These are phyloP conservation scores for Axinella damicornis DNA, from an alignment of 37 sponge, comb jelly and placozoan genomes.

Conservation along the genomic window DNA sequence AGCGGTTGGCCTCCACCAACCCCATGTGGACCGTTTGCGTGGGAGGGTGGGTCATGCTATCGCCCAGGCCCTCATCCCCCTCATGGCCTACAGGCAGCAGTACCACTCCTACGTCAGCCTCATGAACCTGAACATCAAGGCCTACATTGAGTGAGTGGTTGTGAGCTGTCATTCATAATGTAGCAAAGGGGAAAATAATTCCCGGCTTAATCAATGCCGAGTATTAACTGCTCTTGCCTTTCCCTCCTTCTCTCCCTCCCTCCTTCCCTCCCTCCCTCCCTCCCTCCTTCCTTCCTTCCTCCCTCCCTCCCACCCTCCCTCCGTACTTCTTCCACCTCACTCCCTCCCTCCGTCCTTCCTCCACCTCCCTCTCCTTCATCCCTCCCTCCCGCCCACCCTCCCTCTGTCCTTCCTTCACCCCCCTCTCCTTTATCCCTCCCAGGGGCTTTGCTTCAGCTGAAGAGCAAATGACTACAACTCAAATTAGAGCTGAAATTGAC, in stretches of 20 bases:
- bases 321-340: too few relatives aligned
- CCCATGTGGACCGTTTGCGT: conserved; percentile 76
- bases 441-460: conserved; percentile 44
- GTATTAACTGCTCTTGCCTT: too few relatives aligned
- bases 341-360: too few relatives aligned
- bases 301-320: too few relatives aligned
- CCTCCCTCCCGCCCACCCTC: too few relatives aligned
- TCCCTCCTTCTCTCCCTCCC: too few relatives aligned
- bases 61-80: conserved; percentile 82
- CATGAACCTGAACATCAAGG: conserved; percentile 71
- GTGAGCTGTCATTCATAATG: too few relatives aligned
- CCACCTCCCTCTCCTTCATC: too few relatives aligned
- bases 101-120: conserved; percentile 84
- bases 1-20: conserved; percentile 92
- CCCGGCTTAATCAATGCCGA: too few relatives aligned
- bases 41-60: conserved; percentile 62
- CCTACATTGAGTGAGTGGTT: conserved; percentile 75
- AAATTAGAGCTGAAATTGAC: conserved; percentile 92
- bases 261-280: too few relatives aligned
- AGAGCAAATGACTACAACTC: conserved; percentile 72
- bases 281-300: too few relatives aligned
- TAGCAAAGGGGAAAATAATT: too few relatives aligned
- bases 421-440: not conserved
- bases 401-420: not conserved
- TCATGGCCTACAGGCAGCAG: conserved; percentile 79